phyloP scores from a whole-genome alignment of 2,888 invertebrate species.

The Eumacrocentrus americanus region DNA sequence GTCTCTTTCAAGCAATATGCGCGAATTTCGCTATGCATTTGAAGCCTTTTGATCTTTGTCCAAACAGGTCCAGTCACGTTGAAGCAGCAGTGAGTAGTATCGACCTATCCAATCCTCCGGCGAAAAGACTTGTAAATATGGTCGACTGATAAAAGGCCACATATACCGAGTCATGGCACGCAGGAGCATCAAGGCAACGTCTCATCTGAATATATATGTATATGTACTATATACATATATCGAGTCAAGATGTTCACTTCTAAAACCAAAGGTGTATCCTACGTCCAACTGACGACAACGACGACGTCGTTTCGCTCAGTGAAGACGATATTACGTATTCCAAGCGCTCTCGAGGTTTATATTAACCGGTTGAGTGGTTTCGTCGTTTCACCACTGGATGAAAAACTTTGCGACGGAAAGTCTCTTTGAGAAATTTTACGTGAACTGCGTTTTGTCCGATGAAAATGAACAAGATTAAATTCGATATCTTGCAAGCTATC shows the following conservation, averaged over 20 bases:
- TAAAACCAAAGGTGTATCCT: constrained; percentile 1
- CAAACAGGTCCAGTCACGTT: constrained; percentile 2
- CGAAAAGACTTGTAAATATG: not conserved
- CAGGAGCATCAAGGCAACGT: constrained; percentile 18
- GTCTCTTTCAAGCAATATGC: not conserved
- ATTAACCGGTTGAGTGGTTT: constrained; percentile 35
- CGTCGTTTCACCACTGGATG: constrained; percentile 32
- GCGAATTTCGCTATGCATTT: not conserved
- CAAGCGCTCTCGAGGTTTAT: constrained; percentile 35
- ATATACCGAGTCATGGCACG: not conserved
- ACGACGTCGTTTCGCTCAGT: constrained; percentile 7
- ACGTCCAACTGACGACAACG: constrained; percentile 13
- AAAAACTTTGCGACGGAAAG: constrained; percentile 34
- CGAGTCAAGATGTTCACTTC: constrained; percentile 14
- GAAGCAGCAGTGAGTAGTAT: not conserved
- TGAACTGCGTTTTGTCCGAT: constrained; percentile 1
- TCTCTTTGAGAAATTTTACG: constrained; percentile 37
- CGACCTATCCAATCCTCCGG: not conserved
- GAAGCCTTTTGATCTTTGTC: not conserved
- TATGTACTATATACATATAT: constrained; percentile 18
- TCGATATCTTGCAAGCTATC: too few species aligned
- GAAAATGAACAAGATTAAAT: constrained; percentile 1
- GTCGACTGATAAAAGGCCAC: not conserved
- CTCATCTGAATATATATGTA: too few species aligned
- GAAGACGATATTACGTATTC: constrained; percentile 36